Conservation (phyloP, 2,113 vertebrate genomes). For the Amphiprion percula region DNA sequence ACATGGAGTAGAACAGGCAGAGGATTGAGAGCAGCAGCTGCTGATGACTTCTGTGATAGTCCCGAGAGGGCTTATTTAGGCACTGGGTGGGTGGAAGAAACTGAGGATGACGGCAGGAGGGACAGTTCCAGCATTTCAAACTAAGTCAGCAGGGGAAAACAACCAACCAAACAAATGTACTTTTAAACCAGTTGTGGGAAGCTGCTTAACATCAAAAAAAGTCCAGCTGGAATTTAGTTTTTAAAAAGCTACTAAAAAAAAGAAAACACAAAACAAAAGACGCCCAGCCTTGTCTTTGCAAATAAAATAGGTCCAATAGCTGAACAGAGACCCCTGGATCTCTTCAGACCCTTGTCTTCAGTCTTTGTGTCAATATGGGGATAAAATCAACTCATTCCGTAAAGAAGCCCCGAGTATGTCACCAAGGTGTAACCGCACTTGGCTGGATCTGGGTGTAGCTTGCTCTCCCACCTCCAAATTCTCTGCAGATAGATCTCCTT, state of each 20-base stretch:
- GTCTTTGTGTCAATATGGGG: slow-evolving; percentile 42
- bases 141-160: slow-evolving; percentile 39
- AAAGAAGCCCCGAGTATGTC: slow-evolving; percentile 52
- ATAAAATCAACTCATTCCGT: slow-evolving; percentile 79
- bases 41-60: slow-evolving; percentile 73
- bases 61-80: slow-evolving; percentile 72
- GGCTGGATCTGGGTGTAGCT: slow-evolving; percentile 52
- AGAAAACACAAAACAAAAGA: slow-evolving; percentile 8
- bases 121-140: slow-evolving; percentile 58
- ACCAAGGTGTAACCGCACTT: slow-evolving; percentile 46
- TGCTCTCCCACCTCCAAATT: slow-evolving; percentile 72
- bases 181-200: slow-evolving; percentile 39
- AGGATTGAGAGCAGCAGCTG: slow-evolving; percentile 68
- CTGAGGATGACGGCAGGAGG: slow-evolving; percentile 59
- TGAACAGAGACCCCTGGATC: slow-evolving; percentile 39
- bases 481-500: slow-evolving; percentile 62
- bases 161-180: slow-evolving; percentile 49
- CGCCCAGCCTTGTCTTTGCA: slow-evolving; percentile 34
- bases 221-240: slow-evolving; percentile 42
- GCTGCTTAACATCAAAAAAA: slow-evolving; percentile 43
- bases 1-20: slow-evolving; percentile 63
- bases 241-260: slow-evolving; percentile 22
- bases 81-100: slow-evolving; percentile 78
- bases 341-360: slow-evolving; percentile 42
- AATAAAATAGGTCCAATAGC: slow-evolving; percentile 35